These are phyloP conservation scores for Brachyopa scutellaris DNA, from an alignment of 2,888 invertebrate genomes.

Conservation along the genomic window DNA sequence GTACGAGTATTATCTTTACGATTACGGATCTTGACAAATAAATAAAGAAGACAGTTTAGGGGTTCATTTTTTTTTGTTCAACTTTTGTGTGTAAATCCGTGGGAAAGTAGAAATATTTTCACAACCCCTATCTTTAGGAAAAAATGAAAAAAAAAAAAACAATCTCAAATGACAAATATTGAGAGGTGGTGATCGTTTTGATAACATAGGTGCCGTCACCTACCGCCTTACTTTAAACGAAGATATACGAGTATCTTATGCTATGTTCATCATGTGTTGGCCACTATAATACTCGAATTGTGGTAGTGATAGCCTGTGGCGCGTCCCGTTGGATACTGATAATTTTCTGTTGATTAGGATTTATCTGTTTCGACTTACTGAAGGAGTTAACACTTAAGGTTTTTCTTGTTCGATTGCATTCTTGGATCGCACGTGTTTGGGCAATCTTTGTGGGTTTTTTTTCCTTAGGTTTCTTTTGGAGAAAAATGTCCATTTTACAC, in stretches of 20 bases:
- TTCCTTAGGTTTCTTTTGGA: neutral
- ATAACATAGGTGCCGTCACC: conserved; percentile 59
- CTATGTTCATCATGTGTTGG: conserved; percentile 47
- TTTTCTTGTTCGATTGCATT: conserved; percentile 15
- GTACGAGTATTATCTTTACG: conserved; percentile 55
- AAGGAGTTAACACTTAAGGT: conserved; percentile 63
- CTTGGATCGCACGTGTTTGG: conserved; percentile 59
- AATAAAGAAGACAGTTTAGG: conserved; percentile 36
- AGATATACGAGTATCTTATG: conserved; percentile 29
- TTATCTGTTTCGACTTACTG: conserved; percentile 61
- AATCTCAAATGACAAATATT: conserved; percentile 61
- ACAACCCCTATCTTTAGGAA: conserved; percentile 35
- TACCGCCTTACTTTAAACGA: conserved; percentile 40
- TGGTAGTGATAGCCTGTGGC: conserved; percentile 49
- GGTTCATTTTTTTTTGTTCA: conserved; percentile 29
- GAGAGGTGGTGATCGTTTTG: conserved; percentile 48
- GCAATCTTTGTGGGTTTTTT: neutral
- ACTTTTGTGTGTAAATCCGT: conserved; percentile 47
- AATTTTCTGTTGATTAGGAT: conserved; percentile 63
- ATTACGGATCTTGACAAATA: conserved; percentile 49
- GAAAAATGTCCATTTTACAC: conserved; percentile 22
- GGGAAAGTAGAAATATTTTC: conserved; percentile 50
- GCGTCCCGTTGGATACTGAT: conserved; percentile 7
- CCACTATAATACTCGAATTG: conserved; percentile 32
- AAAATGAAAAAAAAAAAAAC: neutral